Conservation (phyloP, 2,888 invertebrate genomes). For the Chymomyza procnemis region DNA sequence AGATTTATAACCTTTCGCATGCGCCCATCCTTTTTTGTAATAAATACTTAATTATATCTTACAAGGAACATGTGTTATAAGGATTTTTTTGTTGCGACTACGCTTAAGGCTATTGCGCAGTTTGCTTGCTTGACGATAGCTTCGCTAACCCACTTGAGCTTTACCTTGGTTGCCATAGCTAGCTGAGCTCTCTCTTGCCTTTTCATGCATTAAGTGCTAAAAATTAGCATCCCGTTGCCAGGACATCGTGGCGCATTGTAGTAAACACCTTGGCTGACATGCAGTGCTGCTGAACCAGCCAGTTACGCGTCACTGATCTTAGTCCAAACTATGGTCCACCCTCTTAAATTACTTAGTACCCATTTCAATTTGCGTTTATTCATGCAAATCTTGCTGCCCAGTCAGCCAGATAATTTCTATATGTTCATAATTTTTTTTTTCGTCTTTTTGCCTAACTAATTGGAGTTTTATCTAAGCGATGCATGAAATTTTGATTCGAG, state of each 20-base stretch:
- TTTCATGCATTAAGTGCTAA: neutral
- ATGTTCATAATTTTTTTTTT: neutral
- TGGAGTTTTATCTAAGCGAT: conserved; percentile 22
- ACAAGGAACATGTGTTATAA: neutral
- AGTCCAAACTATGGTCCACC: neutral
- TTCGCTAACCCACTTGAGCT: too few species aligned
- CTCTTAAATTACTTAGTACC: neutral
- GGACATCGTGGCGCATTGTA: neutral
- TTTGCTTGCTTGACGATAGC: too few species aligned
- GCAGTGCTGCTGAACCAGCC: neutral
- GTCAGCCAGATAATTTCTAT: neutral
- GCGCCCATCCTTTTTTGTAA: neutral
- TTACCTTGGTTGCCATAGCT: neutral
- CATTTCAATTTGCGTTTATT: conserved; percentile 6
- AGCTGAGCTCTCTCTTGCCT: neutral
- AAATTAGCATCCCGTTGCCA: neutral
- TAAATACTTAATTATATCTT: neutral
- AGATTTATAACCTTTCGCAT: neutral
- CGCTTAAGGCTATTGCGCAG: neutral
- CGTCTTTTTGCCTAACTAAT: conserved; percentile 36
- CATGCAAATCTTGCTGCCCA: neutral
- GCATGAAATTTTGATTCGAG: conserved; percentile 2
- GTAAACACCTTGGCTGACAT: neutral
- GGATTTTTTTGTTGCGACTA: neutral
- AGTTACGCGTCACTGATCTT: neutral